Conservation (phyloP, 64 coral and sea anemone species). For the Astreopora myriophthalma region DNA sequence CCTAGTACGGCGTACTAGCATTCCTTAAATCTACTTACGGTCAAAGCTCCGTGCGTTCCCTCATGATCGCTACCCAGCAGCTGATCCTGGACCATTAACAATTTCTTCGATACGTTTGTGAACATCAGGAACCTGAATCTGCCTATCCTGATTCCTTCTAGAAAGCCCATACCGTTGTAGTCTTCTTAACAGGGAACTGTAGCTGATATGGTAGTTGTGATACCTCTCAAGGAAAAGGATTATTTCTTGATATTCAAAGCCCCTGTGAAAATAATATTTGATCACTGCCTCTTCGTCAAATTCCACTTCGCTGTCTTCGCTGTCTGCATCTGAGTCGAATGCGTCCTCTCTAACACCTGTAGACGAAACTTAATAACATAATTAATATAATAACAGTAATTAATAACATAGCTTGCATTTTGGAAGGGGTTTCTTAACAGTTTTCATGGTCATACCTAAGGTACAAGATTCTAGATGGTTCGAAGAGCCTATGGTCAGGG, state of each 20-base stretch:
- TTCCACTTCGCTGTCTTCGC: not conserved
- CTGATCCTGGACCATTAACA: slow-evolving; percentile 7
- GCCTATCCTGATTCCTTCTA: not conserved
- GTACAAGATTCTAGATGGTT: no score
- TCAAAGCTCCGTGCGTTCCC: no score
- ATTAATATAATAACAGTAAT: no score
- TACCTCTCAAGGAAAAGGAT: not conserved
- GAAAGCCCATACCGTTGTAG: not conserved
- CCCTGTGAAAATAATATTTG: slow-evolving; percentile 27
- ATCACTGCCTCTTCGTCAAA: slow-evolving; percentile 7
- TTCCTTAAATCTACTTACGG: no score
- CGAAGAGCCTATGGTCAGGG: no score
- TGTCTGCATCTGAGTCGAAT: no score
- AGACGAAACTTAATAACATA: no score
- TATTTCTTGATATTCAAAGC: slow-evolving; percentile 34
- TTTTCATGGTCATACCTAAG: no score
- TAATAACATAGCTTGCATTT: no score
- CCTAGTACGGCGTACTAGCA: no score
- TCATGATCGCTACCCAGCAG: not conserved
- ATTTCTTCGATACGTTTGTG: not conserved
- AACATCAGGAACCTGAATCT: not conserved
- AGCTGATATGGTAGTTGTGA: not conserved
- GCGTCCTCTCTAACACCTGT: no score
- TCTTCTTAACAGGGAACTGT: not conserved
- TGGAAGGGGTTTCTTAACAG: no score